Base-by-base conservation (phyloP, 2,113 vertebrate genomes). In the Oryzias woworae region DNA sequence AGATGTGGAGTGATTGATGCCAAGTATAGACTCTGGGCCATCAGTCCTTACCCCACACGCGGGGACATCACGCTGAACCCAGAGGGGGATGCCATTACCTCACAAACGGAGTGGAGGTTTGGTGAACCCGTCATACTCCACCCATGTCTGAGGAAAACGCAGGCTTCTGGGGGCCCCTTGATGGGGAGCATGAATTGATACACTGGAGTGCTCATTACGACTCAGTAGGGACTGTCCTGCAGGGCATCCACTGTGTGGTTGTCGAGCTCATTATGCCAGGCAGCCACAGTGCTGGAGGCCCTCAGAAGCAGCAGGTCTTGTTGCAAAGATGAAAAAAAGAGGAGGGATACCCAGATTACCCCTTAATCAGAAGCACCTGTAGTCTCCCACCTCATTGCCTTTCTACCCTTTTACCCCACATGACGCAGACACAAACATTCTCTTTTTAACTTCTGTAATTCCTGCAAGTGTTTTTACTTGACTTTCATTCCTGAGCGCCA, bases 321-420 rank as follows among this genome's bases (percentile, higher is more conserved):
- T 65, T 58, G 75, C 69, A 44, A 68, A 83, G 81, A 84, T 77
- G 75, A 85, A 79, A 73, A 47, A 47, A 72, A 73, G 77, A 85
- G 88, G 89, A 89, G 85, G 89, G 80, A 77, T 84, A 78, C 69
- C 81, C 77, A 89, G 89, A 92, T 92, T 92, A 92, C 80, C 90
- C 20, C 85, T 90, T 90, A 92, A 92, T 92, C 89, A 90, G 90
- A 89, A 75, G 82, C 89, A 92, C 91, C 90, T 92, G 91, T 90
- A 89, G 13, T 81, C 78, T 90, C 87, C 88, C 76, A 77, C 77
- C 65, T 76, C 69, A 71, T 80, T 66, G 62, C 73, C 48, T 82
- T 82, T 62, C 46, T 26, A 54, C 73, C 73, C 71, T 75, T 69
- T 22, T 43, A 44, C 72, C 75, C 50, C 63, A 60, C 64, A 42